Percentiles rank a stretch among this genome's conserved stretches.
Conservation (phyloP, 2,888 invertebrate species). For the Chymomyza caudatula region DNA sequence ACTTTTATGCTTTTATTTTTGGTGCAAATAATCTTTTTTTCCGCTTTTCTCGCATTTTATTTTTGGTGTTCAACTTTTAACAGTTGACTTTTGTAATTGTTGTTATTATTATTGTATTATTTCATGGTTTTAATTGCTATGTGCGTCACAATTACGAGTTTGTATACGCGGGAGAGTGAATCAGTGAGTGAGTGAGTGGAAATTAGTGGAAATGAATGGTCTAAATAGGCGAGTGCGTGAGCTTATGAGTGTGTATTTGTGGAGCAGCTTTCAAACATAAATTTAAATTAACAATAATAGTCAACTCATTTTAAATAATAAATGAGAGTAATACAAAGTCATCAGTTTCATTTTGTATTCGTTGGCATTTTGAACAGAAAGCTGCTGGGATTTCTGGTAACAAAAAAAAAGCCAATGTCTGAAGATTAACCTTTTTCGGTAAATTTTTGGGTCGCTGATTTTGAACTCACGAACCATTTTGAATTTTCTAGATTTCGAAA, state of each 20-base stretch:
- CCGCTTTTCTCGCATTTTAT: not conserved
- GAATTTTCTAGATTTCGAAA: too few species aligned
- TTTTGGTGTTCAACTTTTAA: not conserved
- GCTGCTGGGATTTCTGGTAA: too few species aligned
- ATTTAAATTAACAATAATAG: too few species aligned
- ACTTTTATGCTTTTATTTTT: not conserved
- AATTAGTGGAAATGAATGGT: not conserved
- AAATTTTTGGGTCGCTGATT: too few species aligned
- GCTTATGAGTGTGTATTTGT: not conserved
- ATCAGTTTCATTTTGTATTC: too few species aligned
- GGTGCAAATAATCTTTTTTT: not conserved
- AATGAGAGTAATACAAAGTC: too few species aligned
- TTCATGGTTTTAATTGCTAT: conserved; percentile 4
- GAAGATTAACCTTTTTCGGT: too few species aligned
- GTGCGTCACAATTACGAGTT: not conserved
- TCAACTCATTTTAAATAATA: too few species aligned
- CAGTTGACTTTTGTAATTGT: conserved; percentile 2
- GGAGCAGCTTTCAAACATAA: too few species aligned
- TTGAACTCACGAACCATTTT: too few species aligned
- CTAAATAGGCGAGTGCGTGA: not conserved
- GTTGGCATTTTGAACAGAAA: too few species aligned
- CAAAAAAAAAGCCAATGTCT: too few species aligned
- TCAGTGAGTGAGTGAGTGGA: not conserved
- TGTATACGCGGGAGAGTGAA: not conserved
- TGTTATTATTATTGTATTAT: conserved; percentile 1